phyloP scores from a whole-genome alignment of 2,888 invertebrate species.

The Lithophane ornitopus region DNA sequence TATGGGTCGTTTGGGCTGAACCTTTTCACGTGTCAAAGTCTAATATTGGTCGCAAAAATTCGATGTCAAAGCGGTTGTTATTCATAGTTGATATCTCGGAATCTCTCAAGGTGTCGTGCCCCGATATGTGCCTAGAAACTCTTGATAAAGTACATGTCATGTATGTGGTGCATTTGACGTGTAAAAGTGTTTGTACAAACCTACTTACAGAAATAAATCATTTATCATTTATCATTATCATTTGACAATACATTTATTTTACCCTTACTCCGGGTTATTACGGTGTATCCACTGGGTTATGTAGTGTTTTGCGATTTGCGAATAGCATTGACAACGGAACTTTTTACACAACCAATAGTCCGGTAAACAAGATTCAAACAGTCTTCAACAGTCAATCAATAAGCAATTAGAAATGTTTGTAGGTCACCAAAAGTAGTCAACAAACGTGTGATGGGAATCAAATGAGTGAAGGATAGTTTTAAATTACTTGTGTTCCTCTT shows the following conservation, averaged over 20 bases:
- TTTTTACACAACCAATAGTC: not conserved
- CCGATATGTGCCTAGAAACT: not conserved
- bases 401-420: constrained; percentile 18
- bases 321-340: too few relatives aligned
- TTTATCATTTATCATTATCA: too few relatives aligned
- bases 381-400: constrained; percentile 5
- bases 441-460: constrained; percentile 3
- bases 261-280: too few relatives aligned
- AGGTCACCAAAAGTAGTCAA: constrained; percentile 20
- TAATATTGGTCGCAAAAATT: not conserved
- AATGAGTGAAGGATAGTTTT: constrained; percentile 22
- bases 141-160: not conserved
- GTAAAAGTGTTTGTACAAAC: too few relatives aligned
- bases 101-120: not conserved
- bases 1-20: not conserved
- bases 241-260: too few relatives aligned
- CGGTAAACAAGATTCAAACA: not conserved
- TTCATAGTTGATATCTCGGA: not conserved
- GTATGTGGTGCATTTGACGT: too few relatives aligned
- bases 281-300: too few relatives aligned
- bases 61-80: not conserved
- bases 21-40: constrained; percentile 6
- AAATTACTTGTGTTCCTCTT: constrained; percentile 39
- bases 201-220: too few relatives aligned
- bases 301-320: too few relatives aligned